Evolutionary conservation across 2,797 vertebrate species (phyloP).

Genomic region (Lithobates pipiens): DNA sequence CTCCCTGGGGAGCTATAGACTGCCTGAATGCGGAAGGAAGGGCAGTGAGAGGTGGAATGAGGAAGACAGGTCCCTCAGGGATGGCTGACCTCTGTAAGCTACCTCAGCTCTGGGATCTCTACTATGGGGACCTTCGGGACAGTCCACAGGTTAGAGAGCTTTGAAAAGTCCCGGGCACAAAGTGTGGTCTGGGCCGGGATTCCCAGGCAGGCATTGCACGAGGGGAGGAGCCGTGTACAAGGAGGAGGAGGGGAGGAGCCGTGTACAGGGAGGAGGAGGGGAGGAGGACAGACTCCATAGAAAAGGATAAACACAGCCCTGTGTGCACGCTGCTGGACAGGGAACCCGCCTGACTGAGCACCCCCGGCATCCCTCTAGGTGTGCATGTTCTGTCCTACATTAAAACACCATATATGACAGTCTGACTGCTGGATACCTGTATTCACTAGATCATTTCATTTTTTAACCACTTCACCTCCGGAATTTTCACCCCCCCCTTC

Average conservation of each 20-base stretch:
- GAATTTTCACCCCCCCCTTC: too few relatives aligned
- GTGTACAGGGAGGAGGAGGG: slow-evolving; percentile 36
- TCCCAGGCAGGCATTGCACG: slow-evolving; percentile 60
- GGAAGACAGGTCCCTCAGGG: slow-evolving; percentile 40
- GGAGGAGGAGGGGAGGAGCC: slow-evolving; percentile 51
- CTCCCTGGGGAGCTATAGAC: slow-evolving; percentile 8
- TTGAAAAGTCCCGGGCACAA: slow-evolving; percentile 39
- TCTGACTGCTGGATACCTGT: too few relatives aligned
- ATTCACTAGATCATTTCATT: too few relatives aligned
- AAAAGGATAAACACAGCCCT: background rate
- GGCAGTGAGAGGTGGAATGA: slow-evolving; percentile 31
- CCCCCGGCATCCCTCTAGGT: background rate
- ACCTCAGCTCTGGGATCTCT: background rate
- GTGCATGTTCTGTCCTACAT: background rate
- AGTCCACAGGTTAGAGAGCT: background rate
- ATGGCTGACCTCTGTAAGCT: background rate
- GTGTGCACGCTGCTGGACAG: background rate
- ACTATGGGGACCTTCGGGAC: background rate
- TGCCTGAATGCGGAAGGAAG: slow-evolving; percentile 49
- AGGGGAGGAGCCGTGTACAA: slow-evolving; percentile 43
- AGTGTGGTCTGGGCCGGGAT: slow-evolving; percentile 55
- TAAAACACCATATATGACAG: too few relatives aligned
- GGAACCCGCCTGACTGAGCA: background rate
- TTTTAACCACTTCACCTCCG: too few relatives aligned
- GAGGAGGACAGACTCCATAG: background rate